phyloP scores from a whole-genome alignment of 2,888 invertebrate genomes.

The Stramonita haemastoma region DNA sequence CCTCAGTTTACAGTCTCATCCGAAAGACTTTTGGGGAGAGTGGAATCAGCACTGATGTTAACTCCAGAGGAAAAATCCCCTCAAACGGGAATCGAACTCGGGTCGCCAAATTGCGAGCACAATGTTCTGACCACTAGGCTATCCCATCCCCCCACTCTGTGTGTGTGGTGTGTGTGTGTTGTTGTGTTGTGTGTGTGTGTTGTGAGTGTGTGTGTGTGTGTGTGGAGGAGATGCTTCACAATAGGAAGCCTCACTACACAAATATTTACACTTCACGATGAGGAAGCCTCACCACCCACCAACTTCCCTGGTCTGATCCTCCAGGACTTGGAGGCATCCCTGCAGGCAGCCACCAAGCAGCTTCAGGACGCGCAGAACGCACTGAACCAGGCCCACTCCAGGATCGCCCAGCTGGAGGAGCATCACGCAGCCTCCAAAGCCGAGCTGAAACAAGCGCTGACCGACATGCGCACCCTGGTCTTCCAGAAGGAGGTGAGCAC shows the following conservation, averaged over 20 bases:
- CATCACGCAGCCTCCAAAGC: conserved; percentile 47
- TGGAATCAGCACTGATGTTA: too few species aligned
- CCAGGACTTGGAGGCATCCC: conserved; percentile 46
- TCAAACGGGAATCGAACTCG: too few species aligned
- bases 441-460: conserved; percentile 15
- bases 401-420: conserved; percentile 49
- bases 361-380: conserved; percentile 61
- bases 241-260: too few species aligned
- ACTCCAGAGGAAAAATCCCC: too few species aligned
- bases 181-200: neutral
- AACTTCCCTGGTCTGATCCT: neutral
- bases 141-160: too few species aligned
- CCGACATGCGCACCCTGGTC: conserved; percentile 30
- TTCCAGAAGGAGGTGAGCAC: conserved; percentile 40
- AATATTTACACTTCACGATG: too few species aligned
- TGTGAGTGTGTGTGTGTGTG: conserved; percentile 11
- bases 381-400: conserved; percentile 55
- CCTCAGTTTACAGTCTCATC: too few species aligned
- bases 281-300: too few species aligned
- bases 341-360: conserved; percentile 53
- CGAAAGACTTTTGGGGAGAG: too few species aligned
- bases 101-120: too few species aligned
- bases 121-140: too few species aligned
- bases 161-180: conserved; percentile 11
- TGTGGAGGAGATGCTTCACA: too few species aligned